phyloP scores from a whole-genome alignment of 2,113 vertebrate genomes.

The Talpa occidentalis region DNA sequence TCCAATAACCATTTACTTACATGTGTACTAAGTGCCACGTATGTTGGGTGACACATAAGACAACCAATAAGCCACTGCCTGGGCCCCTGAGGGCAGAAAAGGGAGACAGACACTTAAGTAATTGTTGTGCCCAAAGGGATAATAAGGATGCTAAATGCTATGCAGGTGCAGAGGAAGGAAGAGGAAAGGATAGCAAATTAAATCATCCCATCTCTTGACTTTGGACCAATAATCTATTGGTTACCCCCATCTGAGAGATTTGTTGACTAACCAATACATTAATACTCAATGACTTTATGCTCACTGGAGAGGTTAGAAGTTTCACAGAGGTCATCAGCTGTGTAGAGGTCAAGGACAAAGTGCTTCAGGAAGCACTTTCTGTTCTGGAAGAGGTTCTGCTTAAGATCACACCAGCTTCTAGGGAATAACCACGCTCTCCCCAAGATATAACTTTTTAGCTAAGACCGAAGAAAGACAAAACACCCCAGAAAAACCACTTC shows the following conservation, averaged over 20 bases:
- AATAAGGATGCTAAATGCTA: neutral
- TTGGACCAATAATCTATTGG: neutral
- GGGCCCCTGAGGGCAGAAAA: neutral
- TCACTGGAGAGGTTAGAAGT: neutral
- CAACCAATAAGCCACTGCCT: neutral
- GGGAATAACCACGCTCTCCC: neutral
- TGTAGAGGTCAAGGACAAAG: neutral
- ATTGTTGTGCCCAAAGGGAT: neutral
- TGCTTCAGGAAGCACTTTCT: neutral
- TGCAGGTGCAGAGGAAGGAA: neutral
- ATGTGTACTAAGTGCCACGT: fast-evolving
- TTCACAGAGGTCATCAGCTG: neutral
- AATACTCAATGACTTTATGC: neutral
- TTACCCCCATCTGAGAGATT: neutral
- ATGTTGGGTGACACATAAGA: neutral
- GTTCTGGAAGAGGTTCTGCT: neutral
- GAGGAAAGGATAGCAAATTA: neutral
- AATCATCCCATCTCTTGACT: neutral
- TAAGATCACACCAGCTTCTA: fast-evolving
- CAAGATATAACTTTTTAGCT: neutral
- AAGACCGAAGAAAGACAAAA: neutral
- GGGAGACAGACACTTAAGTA: neutral
- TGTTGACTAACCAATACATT: neutral
- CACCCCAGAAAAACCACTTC: neutral
- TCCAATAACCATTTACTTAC: neutral